Evolutionary conservation across 2,888 invertebrate genomes (phyloP).

Genomic region (Lasioglossum marginatum): DNA sequence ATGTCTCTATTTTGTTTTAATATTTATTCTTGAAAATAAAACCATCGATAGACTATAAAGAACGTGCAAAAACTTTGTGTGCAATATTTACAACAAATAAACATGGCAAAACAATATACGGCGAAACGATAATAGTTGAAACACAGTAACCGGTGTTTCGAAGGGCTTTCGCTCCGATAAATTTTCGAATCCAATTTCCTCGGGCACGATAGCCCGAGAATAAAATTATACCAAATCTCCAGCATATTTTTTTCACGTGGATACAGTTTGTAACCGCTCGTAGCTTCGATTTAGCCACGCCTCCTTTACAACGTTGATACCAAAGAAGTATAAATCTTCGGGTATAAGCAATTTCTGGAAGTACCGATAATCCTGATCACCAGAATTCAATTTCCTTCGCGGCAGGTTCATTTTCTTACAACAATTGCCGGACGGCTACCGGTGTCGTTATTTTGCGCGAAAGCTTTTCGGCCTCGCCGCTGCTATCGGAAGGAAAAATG

Average conservation of each 20-base stretch:
- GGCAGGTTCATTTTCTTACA: slow-evolving; percentile 12
- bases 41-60: neutral
- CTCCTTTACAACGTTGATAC: neutral
- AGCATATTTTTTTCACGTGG: neutral
- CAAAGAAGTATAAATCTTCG: slow-evolving; percentile 4
- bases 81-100: neutral
- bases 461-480: neutral
- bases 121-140: neutral
- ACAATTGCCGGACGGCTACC: slow-evolving; percentile 16
- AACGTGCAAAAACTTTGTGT: neutral
- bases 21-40: neutral
- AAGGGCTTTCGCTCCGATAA: neutral
- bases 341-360: slow-evolving; percentile 32
- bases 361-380: slow-evolving; percentile 13
- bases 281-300: neutral
- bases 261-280: neutral
- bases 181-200: slow-evolving; percentile 9
- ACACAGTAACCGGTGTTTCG: neutral
- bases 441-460: neutral
- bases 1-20: neutral
- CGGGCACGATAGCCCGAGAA: neutral
- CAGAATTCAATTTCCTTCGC: slow-evolving; percentile 17
- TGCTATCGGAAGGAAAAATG: neutral
- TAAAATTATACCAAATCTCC: neutral
- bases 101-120: neutral